These are phyloP conservation scores for Cylindroiulus punctatus DNA, from an alignment of 2,888 invertebrate genomes.

Conservation along the genomic window DNA sequence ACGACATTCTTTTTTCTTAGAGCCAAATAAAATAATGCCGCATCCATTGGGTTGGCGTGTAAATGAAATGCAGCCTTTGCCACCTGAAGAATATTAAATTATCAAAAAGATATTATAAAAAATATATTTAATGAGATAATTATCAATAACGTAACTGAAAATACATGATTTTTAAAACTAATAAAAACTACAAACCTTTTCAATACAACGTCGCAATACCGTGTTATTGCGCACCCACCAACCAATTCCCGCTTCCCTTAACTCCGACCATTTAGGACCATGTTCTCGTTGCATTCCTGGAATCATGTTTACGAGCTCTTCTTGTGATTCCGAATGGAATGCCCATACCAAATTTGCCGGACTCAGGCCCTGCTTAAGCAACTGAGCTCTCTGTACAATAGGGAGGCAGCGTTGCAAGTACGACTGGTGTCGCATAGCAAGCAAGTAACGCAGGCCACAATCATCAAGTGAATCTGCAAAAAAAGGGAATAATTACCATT, in stretches of 20 bases:
- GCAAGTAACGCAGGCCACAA: constrained; percentile 93
- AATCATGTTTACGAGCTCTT: constrained; percentile 88
- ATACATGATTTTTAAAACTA: no score
- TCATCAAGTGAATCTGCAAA: constrained; percentile 84
- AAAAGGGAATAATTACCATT: background rate
- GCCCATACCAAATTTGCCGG: constrained; percentile 94
- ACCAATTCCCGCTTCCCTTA: constrained; percentile 91
- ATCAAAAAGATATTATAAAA: background rate
- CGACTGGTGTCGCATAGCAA: constrained; percentile 97
- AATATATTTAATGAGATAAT: background rate
- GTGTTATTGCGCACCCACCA: constrained; percentile 95
- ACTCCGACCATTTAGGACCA: constrained; percentile 83
- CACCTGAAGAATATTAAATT: constrained; percentile 67
- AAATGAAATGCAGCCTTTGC: constrained; percentile 93
- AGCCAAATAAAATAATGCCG: constrained; percentile 95
- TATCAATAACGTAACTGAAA: background rate
- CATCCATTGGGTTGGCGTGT: constrained; percentile 95
- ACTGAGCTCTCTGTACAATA: constrained; percentile 82
- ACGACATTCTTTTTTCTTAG: constrained; percentile 97
- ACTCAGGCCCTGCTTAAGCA: constrained; percentile 79
- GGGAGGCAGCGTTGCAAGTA: constrained; percentile 94
- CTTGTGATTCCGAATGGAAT: constrained; percentile 97
- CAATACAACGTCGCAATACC: constrained; percentile 83
- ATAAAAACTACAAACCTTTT: constrained; percentile 77
- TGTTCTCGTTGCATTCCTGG: constrained; percentile 72